Evolutionary conservation across 2,888 invertebrate genomes (phyloP).

Genomic region (Ophion ventricosus): DNA sequence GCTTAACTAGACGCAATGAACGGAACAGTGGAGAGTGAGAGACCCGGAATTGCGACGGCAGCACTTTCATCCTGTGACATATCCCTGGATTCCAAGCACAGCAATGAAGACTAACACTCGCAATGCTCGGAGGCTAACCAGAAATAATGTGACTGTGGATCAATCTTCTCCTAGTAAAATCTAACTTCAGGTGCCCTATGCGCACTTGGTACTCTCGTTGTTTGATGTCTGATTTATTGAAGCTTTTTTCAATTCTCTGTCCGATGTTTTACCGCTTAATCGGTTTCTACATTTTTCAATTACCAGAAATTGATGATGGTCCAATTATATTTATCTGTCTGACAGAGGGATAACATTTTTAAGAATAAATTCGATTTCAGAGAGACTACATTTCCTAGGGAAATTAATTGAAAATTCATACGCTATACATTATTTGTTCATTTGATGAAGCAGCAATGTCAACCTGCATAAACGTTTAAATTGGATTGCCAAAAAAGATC

Average conservation of each 20-base stretch:
- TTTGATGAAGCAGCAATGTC: no score
- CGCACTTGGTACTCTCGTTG: conserved; percentile 31
- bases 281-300: background rate
- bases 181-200: conserved; percentile 64
- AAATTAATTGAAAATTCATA: no score
- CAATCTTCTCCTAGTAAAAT: conserved; percentile 79
- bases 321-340: background rate
- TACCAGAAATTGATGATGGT: background rate
- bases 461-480: no score
- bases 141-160: conserved; percentile 82
- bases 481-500: no score
- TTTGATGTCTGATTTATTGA: conserved; percentile 5
- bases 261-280: background rate
- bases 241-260: conserved; percentile 28
- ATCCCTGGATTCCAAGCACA: conserved; percentile 59
- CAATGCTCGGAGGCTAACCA: conserved; percentile 82
- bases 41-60: conserved; percentile 69
- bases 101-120: conserved; percentile 82
- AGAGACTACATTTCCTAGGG: no score
- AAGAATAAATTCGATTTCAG: no score
- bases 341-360: no score
- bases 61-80: conserved; percentile 36
- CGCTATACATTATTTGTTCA: no score
- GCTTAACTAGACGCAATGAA: conserved; percentile 83
- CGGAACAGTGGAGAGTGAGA: conserved; percentile 71